phyloP scores from a whole-genome alignment of 2,797 vertebrate species.

The Dendrocincla fuliginosa region DNA sequence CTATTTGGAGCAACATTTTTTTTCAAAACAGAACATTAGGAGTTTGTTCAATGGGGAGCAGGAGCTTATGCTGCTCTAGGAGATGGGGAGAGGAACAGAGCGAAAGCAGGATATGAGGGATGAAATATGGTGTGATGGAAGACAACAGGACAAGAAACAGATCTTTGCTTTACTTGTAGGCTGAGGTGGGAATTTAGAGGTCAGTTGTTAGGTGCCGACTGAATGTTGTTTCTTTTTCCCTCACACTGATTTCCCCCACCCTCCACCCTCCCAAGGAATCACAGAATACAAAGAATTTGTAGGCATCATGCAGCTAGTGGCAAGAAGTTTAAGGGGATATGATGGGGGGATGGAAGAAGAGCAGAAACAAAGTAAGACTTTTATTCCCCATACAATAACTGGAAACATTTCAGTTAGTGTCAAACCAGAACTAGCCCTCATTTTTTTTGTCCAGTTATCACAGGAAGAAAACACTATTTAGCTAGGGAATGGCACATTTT shows the following conservation, averaged over 20 bases:
- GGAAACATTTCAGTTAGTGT: background rate
- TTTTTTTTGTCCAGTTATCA: background rate
- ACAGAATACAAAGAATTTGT: background rate
- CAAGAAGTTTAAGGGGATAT: background rate
- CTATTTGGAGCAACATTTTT: background rate
- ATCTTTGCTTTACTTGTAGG: background rate
- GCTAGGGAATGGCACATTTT: background rate
- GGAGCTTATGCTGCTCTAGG: background rate
- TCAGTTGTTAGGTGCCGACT: background rate
- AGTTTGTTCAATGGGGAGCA: background rate
- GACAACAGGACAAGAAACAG: background rate
- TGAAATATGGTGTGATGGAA: background rate
- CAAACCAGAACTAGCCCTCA: background rate
- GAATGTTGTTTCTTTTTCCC: background rate
- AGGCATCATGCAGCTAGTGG: background rate
- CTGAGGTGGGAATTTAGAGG: background rate
- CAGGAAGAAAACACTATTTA: background rate
- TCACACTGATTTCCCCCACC: rapidly evolving
- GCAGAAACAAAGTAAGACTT: background rate
- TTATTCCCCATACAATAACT: background rate
- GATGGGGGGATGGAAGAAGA: background rate
- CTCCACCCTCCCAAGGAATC: background rate
- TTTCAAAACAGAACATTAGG: background rate
- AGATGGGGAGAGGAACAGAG: background rate
- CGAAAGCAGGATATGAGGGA: background rate